Conservation (phyloP, 2,113 vertebrate species). For the Synchiropus splendidus region DNA sequence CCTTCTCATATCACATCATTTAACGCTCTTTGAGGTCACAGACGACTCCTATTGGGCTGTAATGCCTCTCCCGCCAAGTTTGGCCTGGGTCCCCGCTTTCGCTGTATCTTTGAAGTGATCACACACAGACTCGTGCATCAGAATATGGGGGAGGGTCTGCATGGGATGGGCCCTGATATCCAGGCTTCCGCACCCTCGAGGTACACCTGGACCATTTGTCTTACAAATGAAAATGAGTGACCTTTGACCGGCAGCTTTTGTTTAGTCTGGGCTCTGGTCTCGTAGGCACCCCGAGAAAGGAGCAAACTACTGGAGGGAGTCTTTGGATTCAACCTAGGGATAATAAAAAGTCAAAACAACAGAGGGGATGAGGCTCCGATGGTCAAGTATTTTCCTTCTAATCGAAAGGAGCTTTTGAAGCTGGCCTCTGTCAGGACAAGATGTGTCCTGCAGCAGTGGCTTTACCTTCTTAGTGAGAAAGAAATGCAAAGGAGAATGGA, state of each 20-base stretch:
- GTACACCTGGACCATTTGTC: slow-evolving; percentile 58
- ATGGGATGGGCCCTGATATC: slow-evolving; percentile 14
- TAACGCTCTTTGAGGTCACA: slow-evolving; percentile 49
- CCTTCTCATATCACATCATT: slow-evolving; percentile 46
- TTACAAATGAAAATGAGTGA: slow-evolving; percentile 48
- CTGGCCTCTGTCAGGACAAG: slow-evolving; percentile 9
- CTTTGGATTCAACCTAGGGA: slow-evolving; percentile 1
- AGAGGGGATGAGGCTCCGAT: slow-evolving; percentile 19
- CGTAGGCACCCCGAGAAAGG: slow-evolving; percentile 17
- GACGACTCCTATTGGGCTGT: slow-evolving; percentile 47
- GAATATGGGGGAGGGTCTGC: slow-evolving; percentile 27
- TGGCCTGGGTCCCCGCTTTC: slow-evolving; percentile 32
- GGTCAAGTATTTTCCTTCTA: no score
- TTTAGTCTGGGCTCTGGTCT: slow-evolving; percentile 6
- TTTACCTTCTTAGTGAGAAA: slow-evolving; percentile 23
- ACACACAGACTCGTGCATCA: slow-evolving; percentile 12
- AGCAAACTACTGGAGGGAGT: no score
- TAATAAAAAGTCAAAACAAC: slow-evolving; percentile 1
- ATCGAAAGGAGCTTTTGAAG: slow-evolving; percentile 8
- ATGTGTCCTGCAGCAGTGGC: slow-evolving; percentile 1
- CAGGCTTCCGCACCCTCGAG: slow-evolving; percentile 21
- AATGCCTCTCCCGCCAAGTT: slow-evolving; percentile 46
- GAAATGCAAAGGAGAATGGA: slow-evolving; percentile 6
- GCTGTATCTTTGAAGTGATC: slow-evolving; percentile 47
- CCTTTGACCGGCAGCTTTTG: slow-evolving; percentile 60